Evolutionary conservation across 2,113 vertebrate species (phyloP).

Genomic region (Hippocampus zosterae): DNA sequence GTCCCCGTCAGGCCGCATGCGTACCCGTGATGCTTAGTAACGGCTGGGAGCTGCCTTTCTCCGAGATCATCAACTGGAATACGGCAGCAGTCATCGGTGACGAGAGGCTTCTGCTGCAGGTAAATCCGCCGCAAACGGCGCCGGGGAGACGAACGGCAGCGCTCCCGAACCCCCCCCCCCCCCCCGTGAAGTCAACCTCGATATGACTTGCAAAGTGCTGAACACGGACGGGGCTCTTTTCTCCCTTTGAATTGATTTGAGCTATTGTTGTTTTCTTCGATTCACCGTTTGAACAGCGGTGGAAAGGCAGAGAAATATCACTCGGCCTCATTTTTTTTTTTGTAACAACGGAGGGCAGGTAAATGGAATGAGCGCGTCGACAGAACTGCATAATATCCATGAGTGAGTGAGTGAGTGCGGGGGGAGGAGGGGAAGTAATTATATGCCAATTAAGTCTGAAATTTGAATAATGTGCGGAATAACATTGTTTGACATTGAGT

Average conservation of each 20-base stretch:
- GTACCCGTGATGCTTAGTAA: conserved; percentile 71
- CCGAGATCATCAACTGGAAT: conserved; percentile 77
- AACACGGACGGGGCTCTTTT: not conserved
- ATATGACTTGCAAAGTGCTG: not conserved
- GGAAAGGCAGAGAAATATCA: conserved; percentile 26
- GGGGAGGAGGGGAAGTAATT: conserved; percentile 38
- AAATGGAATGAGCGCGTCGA: conserved; percentile 39
- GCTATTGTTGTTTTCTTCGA: conserved; percentile 19
- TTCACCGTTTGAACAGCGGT: conserved; percentile 4
- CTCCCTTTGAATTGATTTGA: not conserved
- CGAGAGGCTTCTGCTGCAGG: conserved; percentile 76
- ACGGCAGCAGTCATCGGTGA: conserved; percentile 75
- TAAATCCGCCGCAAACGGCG: conserved; percentile 21
- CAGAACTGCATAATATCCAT: conserved; percentile 36
- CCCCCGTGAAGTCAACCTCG: not conserved
- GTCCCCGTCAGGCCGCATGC: conserved; percentile 11
- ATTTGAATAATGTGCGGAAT: conserved; percentile 55
- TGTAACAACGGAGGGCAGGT: conserved; percentile 21
- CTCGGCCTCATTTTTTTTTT: conserved; percentile 23
- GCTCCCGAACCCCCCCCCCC: no score
- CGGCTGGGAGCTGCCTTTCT: conserved; percentile 77
- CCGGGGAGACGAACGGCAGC: not conserved
- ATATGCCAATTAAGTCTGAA: conserved; percentile 54
- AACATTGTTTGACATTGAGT: conserved; percentile 59
- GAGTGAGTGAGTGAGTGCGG: not conserved